Evolutionary conservation across 2,888 invertebrate genomes (phyloP), one percentile per base, ranked within the genome.

Genomic region (Digitonthophagus gazella): DNA sequence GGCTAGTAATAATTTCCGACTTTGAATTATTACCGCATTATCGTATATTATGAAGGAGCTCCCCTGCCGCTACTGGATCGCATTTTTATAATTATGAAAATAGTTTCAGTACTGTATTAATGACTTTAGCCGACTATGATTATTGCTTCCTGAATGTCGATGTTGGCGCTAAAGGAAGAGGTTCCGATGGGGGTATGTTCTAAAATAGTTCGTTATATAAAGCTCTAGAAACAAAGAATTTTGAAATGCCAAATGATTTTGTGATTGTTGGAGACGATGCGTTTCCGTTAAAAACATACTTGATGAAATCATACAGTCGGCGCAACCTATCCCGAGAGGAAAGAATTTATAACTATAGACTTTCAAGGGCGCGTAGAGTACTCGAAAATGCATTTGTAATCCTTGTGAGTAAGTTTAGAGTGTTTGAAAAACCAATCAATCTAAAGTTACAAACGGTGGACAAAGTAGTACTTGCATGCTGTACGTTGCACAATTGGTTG

Each of bases 61-160:
- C n/a, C n/a, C n/a, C n/a, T n/a, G n/a, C n/a, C n/a, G n/a, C n/a
- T n/a, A n/a, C n/a, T n/a, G n/a, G n/a, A n/a, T n/a, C n/a, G n/a
- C n/a, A 28, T 8, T 67, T 66, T 55, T 65, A 28, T 58, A 67
- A 67, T 58, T 67, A 67, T 64, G 64, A 67, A 65, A 65, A 65
- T 2, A 67, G 18, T 22, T 55, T 54, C 19, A 67, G 67, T 54
- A 65, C 64, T 8, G 55, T 67, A 57, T 67, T 58, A 63, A 57
- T 63, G 44, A 20, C 64, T 14, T 55, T 67, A 14, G 56, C 8
- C 22, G 67, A 67, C 18, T 19, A 19, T 8, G 63, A 67, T 19
- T 67, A 67, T 67, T 56, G 18, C n/a, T 67, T 67, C 15, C 5
- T 61, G 14, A 18, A 64, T n/a, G 28, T 67, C 15, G 67, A 67